These are phyloP conservation scores for Gonocerus acuteangulatus DNA, from an alignment of 2,888 invertebrate genomes.

Conservation along the genomic window DNA sequence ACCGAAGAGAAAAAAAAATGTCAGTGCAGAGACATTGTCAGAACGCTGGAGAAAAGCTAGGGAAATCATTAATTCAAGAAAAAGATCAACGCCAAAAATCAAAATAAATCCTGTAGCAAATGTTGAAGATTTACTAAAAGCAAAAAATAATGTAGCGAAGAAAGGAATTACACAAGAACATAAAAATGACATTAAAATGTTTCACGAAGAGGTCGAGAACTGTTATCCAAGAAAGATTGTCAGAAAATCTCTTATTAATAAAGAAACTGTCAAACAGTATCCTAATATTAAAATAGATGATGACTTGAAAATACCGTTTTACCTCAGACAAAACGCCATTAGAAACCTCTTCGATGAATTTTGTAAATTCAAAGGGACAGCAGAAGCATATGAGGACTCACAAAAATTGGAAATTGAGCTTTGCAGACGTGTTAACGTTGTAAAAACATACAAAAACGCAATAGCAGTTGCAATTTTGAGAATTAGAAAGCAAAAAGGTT, in stretches of 20 bases:
- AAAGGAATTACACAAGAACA: not conserved
- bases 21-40: too few species aligned
- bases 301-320: not conserved
- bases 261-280: not conserved
- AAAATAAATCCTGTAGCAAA: too few species aligned
- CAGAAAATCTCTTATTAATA: not conserved
- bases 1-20: too few species aligned
- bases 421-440: not conserved
- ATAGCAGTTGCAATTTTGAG: not conserved
- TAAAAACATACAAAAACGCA: not conserved
- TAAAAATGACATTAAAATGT: not conserved
- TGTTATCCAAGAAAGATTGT: not conserved
- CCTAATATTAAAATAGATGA: not conserved
- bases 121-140: too few species aligned
- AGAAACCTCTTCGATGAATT: not conserved
- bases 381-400: not conserved
- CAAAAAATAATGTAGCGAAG: too few species aligned
- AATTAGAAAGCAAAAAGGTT: slow-evolving; percentile 11
- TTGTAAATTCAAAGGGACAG: not conserved
- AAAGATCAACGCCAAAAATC: too few species aligned
- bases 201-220: too few species aligned
- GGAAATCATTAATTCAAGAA: too few species aligned
- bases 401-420: not conserved
- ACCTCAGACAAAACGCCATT: not conserved
- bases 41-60: too few species aligned